These are phyloP conservation scores for Syrista parreyssii DNA, from an alignment of 2,888 invertebrate species.

Conservation along the genomic window DNA sequence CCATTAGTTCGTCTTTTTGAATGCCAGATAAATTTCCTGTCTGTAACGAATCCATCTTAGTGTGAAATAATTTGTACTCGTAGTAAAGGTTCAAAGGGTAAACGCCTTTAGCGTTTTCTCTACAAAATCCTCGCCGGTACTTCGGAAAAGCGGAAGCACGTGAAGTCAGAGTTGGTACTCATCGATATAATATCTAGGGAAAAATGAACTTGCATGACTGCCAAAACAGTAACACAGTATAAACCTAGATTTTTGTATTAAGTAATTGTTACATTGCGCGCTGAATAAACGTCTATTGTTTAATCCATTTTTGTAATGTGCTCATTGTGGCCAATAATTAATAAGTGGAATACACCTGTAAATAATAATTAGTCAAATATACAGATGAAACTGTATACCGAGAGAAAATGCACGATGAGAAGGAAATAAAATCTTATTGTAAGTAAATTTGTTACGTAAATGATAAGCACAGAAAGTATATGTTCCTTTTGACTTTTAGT, in stretches of 20 bases:
- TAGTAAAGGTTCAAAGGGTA: background rate
- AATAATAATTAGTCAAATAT: too few relatives aligned
- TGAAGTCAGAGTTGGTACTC: conserved; percentile 8
- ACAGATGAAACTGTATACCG: too few relatives aligned
- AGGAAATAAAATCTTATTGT: too few relatives aligned
- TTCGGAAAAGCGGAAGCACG: conserved; percentile 18
- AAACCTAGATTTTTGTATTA: background rate
- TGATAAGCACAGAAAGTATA: too few relatives aligned
- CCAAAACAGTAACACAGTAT: background rate
- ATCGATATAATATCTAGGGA: background rate
- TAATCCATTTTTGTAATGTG: too few relatives aligned
- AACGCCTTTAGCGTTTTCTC: background rate
- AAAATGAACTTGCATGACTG: background rate
- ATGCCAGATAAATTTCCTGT: conserved; percentile 72
- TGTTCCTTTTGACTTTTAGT: too few relatives aligned
- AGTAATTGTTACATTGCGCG: background rate
- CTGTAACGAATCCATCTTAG: conserved; percentile 71
- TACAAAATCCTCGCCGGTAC: background rate
- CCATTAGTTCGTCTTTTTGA: conserved; percentile 90
- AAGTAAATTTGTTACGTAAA: too few relatives aligned
- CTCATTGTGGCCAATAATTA: too few relatives aligned
- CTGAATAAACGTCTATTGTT: background rate
- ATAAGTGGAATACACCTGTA: too few relatives aligned
- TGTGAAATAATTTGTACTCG: conserved; percentile 29
- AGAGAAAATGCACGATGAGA: too few relatives aligned